These are phyloP conservation scores for Ectemnius cavifrons DNA, from an alignment of 2,888 invertebrate species.

Conservation along the genomic window DNA sequence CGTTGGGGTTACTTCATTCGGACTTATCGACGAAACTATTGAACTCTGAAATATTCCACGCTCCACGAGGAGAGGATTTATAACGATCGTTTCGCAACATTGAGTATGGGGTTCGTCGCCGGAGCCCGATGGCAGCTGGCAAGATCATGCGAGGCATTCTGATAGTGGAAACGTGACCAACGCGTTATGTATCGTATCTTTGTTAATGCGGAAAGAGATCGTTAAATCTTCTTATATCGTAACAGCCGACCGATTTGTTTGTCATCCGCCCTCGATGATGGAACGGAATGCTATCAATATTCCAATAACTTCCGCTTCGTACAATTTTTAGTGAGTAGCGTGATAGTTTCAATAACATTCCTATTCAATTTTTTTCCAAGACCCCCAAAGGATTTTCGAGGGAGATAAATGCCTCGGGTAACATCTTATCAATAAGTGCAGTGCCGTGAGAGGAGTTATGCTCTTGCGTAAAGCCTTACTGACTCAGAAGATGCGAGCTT, in stretches of 20 bases:
- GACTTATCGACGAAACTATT: conserved; percentile 63
- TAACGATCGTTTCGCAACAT: conserved; percentile 45
- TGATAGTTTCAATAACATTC: no score
- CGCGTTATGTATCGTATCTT: conserved; percentile 31
- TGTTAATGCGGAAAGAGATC: conserved; percentile 42
- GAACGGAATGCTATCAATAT: conserved; percentile 26
- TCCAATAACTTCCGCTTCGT: conserved; percentile 26
- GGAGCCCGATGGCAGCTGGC: conserved; percentile 45
- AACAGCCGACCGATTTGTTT: conserved; percentile 43
- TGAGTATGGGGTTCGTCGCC: conserved; percentile 47
- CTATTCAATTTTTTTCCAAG: no score
- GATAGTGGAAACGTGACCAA: conserved; percentile 60
- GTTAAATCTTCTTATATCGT: conserved; percentile 41
- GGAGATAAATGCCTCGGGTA: no score
- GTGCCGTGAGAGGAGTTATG: no score
- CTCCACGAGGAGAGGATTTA: conserved; percentile 32
- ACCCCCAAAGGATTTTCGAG: no score
- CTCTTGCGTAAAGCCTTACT: no score
- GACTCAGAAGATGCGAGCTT: no score
- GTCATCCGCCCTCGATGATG: conserved; percentile 34
- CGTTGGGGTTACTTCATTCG: conserved; percentile 54
- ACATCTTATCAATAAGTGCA: no score
- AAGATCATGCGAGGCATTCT: conserved; percentile 33
- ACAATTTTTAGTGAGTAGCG: background rate
- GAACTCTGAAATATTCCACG: conserved; percentile 69